A percentile compares a stretch with the other conserved stretches of the same genome.
phyloP scores from a whole-genome alignment of 2,888 invertebrate species.

The Drosophila anomalata region DNA sequence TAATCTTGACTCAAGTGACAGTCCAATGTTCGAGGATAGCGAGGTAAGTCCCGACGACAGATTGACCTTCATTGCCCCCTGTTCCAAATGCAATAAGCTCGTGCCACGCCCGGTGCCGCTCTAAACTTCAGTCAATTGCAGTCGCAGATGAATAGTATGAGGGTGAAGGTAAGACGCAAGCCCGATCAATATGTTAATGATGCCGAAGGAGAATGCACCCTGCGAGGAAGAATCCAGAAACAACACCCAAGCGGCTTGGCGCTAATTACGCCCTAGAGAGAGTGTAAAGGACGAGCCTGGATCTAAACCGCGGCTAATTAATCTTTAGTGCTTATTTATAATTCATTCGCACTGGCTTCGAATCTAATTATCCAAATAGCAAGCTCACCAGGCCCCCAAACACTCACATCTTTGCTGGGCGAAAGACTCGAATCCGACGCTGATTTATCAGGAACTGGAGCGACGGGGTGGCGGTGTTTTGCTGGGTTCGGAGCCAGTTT shows the following conservation, averaged over 20 bases:
- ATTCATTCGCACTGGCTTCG: constrained; percentile 59
- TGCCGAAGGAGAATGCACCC: constrained; percentile 22
- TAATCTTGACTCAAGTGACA: constrained; percentile 84
- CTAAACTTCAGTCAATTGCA: constrained; percentile 58
- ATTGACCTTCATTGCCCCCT: constrained; percentile 15
- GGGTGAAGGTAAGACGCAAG: background rate
- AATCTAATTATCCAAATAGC: constrained; percentile 71
- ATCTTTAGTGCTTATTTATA: constrained; percentile 73
- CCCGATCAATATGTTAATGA: constrained; percentile 59
- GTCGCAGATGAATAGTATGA: constrained; percentile 7
- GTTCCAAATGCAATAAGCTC: constrained; percentile 48
- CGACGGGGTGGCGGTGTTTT: constrained; percentile 24
- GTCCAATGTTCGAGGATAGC: constrained; percentile 84
- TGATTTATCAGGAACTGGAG: background rate
- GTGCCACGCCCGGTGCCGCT: constrained; percentile 48
- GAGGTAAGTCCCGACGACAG: constrained; percentile 81
- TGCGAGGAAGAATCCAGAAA: constrained; percentile 22
- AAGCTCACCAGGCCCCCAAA: constrained; percentile 48
- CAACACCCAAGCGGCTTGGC: constrained; percentile 15
- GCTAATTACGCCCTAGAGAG: constrained; percentile 29
- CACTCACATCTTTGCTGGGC: constrained; percentile 10
- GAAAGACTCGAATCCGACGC: background rate
- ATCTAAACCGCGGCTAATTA: constrained; percentile 57
- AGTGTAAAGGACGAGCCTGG: constrained; percentile 8
- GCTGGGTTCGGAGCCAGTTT: constrained; percentile 66